Evolutionary conservation across 53 echinoderm and acorn worm species (phyloP).

Genomic region (Paracentrotus lividus): DNA sequence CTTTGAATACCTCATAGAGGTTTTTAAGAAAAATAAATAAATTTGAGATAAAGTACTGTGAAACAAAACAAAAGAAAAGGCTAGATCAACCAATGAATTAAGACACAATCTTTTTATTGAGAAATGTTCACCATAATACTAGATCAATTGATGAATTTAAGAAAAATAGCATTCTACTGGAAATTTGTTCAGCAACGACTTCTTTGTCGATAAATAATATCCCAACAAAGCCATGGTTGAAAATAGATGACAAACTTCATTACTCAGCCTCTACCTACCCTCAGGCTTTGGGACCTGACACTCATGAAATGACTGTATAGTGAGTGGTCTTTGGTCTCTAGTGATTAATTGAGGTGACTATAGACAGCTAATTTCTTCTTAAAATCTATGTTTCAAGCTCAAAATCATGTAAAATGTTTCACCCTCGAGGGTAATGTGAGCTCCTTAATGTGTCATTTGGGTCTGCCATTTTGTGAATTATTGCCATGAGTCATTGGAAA

Average conservation of each 20-base stretch:
- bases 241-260: background rate
- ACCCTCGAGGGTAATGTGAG: background rate
- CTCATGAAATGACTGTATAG: background rate
- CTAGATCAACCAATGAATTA: background rate
- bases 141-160: background rate
- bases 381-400: conserved; percentile 33
- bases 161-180: background rate
- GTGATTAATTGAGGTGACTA: conserved; percentile 49
- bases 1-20: background rate
- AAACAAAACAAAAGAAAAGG: background rate
- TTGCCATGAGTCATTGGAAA: background rate
- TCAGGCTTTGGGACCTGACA: background rate
- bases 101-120: background rate
- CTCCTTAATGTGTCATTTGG: background rate
- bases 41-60: background rate
- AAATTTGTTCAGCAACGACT: background rate
- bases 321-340: background rate
- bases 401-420: conserved; percentile 42
- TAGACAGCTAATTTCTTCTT: conserved; percentile 30
- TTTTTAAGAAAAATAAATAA: background rate
- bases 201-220: background rate
- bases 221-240: background rate
- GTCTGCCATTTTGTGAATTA: conserved; percentile 6
- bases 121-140: background rate
- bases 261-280: background rate